Evolutionary conservation across 1,140 invertebrate species (phyloP).

Genomic region (Drosophila murphyi): DNA sequence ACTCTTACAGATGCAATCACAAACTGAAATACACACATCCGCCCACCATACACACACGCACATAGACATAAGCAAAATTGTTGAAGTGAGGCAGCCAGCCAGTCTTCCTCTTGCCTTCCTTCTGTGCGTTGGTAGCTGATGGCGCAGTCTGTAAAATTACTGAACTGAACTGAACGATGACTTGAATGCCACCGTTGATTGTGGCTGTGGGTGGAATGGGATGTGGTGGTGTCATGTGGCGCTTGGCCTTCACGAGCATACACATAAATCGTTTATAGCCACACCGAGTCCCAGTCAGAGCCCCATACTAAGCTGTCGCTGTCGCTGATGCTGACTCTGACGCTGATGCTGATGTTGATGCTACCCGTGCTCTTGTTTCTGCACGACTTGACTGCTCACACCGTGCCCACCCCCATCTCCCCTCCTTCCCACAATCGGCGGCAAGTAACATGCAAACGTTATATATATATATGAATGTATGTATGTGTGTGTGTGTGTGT

Average conservation of each 20-base stretch:
- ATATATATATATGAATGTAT: slow-evolving; percentile 1
- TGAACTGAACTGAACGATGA: slow-evolving; percentile 78
- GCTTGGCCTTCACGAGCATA: slow-evolving; percentile 63
- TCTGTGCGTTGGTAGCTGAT: slow-evolving; percentile 67
- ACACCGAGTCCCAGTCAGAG: slow-evolving; percentile 53
- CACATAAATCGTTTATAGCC: slow-evolving; percentile 82
- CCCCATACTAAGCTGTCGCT: slow-evolving; percentile 33
- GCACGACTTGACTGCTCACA: slow-evolving; percentile 70
- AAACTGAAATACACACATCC: slow-evolving; percentile 52
- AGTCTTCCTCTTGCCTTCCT: slow-evolving; percentile 35
- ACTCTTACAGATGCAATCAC: slow-evolving; percentile 71
- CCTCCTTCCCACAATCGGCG: slow-evolving; percentile 34
- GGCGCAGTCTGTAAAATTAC: slow-evolving; percentile 77
- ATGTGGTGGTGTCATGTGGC: slow-evolving; percentile 47
- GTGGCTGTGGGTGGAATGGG: slow-evolving; percentile 11
- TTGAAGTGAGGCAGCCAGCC: slow-evolving; percentile 30
- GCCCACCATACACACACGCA: slow-evolving; percentile 32
- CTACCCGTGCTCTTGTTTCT: slow-evolving; percentile 52
- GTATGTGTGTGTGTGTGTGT: slow-evolving; percentile 11
- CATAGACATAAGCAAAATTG: slow-evolving; percentile 16
- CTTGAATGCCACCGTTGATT: slow-evolving; percentile 65
- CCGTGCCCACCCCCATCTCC: slow-evolving; percentile 12
- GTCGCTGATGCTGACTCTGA: slow-evolving; percentile 20
- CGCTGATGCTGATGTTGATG: slow-evolving; percentile 53
- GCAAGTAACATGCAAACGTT: slow-evolving; percentile 58